Conservation (phyloP, 2,888 invertebrate genomes). For the Prionchulus punctatus region DNA sequence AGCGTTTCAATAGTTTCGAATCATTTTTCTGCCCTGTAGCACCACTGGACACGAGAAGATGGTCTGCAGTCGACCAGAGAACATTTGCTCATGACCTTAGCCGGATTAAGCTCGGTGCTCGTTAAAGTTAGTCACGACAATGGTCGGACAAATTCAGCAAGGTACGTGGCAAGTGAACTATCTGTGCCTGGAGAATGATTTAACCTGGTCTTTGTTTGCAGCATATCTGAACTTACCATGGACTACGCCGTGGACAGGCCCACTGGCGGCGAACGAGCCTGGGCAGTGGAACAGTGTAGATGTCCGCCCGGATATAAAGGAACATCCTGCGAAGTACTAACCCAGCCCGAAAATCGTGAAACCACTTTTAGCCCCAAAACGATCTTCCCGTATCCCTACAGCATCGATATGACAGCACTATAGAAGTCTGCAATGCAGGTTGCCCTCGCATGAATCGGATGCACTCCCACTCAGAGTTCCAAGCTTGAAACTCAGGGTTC, state of each 20-base stretch:
- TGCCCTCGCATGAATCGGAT: background rate
- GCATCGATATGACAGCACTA: background rate
- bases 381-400: background rate
- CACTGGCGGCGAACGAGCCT: slow-evolving; percentile 40
- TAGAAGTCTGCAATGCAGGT: background rate
- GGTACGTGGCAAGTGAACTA: too few species aligned
- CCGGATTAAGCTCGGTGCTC: slow-evolving; percentile 62
- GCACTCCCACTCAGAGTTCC: too few species aligned
- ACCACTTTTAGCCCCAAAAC: background rate
- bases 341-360: background rate
- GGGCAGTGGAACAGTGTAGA: slow-evolving; percentile 41
- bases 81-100: slow-evolving; percentile 68
- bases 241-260: background rate
- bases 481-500: too few species aligned
- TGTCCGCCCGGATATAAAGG: slow-evolving; percentile 43
- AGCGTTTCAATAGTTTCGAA: too few species aligned
- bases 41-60: slow-evolving; percentile 46
- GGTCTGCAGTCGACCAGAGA: slow-evolving; percentile 62
- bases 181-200: background rate
- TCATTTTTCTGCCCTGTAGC: too few species aligned
- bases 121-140: slow-evolving; percentile 72
- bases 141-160: too few species aligned
- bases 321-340: slow-evolving; percentile 40
- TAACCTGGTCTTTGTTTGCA: background rate
- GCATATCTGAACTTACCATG: background rate